Percentiles rank a stretch among this genome's conserved stretches.
Evolutionary conservation across 2,888 invertebrate species (phyloP).

Genomic region (Dorcus parallelipipedus): DNA sequence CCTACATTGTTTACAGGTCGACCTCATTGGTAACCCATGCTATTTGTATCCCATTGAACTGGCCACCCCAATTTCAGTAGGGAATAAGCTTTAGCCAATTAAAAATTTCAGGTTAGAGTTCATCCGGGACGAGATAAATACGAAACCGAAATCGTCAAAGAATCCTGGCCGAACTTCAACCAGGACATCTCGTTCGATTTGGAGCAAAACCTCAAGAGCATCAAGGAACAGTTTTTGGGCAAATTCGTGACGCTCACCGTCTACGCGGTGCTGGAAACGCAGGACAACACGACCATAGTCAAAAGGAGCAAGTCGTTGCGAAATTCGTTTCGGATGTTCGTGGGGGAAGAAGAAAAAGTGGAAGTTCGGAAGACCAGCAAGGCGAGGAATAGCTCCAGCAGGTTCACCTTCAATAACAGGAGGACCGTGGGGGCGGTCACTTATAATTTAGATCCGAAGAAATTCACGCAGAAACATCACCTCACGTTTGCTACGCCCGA

Average conservation of each 20-base stretch:
- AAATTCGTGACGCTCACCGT: conserved; percentile 67
- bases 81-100: too few species aligned
- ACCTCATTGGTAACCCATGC: too few species aligned
- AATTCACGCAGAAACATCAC: conserved; percentile 60
- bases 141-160: conserved; percentile 70
- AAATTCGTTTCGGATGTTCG: conserved; percentile 13
- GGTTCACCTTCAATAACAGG: conserved; percentile 59
- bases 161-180: conserved; percentile 78
- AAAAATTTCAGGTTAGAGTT: conserved; percentile 65
- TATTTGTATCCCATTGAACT: too few species aligned
- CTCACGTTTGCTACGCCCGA: conserved; percentile 64
- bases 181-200: conserved; percentile 72
- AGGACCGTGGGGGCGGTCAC: conserved; percentile 67
- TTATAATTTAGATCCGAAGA: conserved; percentile 63
- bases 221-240: conserved; percentile 59
- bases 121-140: conserved; percentile 74
- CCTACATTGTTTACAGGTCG: too few species aligned
- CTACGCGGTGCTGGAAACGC: conserved; percentile 61
- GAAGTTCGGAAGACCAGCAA: conserved; percentile 21
- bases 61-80: too few species aligned
- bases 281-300: conserved; percentile 32
- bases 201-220: conserved; percentile 50
- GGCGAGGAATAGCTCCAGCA: conserved; percentile 48
- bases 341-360: conserved; percentile 15
- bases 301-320: conserved; percentile 9